Conservation (phyloP, 2,113 vertebrate genomes). For the Urocynchramus pylzowi region DNA sequence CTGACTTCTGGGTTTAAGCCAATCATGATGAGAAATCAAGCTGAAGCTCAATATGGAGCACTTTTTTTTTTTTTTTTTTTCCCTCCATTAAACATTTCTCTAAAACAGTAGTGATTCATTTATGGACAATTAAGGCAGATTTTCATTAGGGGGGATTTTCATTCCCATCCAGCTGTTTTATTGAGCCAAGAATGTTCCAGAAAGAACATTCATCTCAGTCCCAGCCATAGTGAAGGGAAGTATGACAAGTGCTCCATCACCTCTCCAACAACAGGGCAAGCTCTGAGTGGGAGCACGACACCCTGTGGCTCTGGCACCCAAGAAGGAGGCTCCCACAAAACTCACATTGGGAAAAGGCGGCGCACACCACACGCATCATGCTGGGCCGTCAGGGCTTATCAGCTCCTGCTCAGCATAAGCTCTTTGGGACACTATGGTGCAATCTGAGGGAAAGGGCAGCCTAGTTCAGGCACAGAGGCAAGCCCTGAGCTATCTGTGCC, state of each 20-base stretch:
- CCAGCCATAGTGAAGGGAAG: not conserved
- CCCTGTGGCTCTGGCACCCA: not conserved
- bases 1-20: constrained; percentile 24
- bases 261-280: rapidly evolving
- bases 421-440: not conserved
- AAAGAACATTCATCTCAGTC: not conserved
- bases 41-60: not conserved
- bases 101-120: not conserved
- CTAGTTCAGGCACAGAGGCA: not conserved
- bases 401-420: not conserved
- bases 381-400: not conserved
- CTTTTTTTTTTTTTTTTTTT: not conserved
- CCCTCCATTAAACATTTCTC: not conserved
- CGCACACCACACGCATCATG: not conserved
- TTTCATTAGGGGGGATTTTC: not conserved
- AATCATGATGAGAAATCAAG: constrained; percentile 8
- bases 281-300: not conserved
- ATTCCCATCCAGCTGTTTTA: not conserved
- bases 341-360: not conserved
- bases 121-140: not conserved
- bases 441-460: not conserved
- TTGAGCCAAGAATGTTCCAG: not conserved
- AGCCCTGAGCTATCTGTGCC: not conserved
- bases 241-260: not conserved
- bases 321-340: not conserved